phyloP scores from a whole-genome alignment of 2,797 vertebrate genomes.

The Dallia pectoralis region DNA sequence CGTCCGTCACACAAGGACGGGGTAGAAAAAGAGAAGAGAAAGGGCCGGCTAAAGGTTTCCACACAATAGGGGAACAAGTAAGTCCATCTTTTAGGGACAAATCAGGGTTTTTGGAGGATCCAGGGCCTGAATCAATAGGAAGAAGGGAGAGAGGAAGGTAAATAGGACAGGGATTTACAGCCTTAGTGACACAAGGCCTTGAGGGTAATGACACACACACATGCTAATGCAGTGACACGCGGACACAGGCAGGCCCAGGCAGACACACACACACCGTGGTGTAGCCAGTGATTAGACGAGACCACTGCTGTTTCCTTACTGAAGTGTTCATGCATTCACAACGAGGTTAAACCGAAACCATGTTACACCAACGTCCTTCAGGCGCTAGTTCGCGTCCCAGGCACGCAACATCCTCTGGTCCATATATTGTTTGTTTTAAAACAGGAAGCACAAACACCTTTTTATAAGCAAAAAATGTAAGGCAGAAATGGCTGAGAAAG shows the following conservation, averaged over 20 bases:
- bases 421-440: slow-evolving; percentile 3
- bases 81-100: slow-evolving; percentile 99
- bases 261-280: slow-evolving; percentile 8
- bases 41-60: slow-evolving; percentile 93
- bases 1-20: slow-evolving; percentile 98
- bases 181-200: slow-evolving; percentile 51
- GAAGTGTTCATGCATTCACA: neutral
- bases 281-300: neutral
- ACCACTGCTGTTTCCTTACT: neutral
- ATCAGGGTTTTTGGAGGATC: slow-evolving; percentile 87
- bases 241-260: neutral
- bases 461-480: slow-evolving; percentile 20
- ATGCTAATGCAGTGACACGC: slow-evolving; percentile 14
- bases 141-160: slow-evolving; percentile 83
- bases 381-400: neutral
- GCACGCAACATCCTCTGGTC: neutral
- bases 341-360: neutral
- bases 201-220: slow-evolving; percentile 6
- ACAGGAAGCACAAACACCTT: slow-evolving; percentile 18
- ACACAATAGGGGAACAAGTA: slow-evolving; percentile 99
- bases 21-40: slow-evolving; percentile 77
- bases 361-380: neutral
- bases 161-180: slow-evolving; percentile 88
- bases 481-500: slow-evolving; percentile 42
- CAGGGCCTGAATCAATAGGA: slow-evolving; percentile 90